Conservation (phyloP, 2,113 vertebrate species). For the mouse (Mus musculus) region DNA sequence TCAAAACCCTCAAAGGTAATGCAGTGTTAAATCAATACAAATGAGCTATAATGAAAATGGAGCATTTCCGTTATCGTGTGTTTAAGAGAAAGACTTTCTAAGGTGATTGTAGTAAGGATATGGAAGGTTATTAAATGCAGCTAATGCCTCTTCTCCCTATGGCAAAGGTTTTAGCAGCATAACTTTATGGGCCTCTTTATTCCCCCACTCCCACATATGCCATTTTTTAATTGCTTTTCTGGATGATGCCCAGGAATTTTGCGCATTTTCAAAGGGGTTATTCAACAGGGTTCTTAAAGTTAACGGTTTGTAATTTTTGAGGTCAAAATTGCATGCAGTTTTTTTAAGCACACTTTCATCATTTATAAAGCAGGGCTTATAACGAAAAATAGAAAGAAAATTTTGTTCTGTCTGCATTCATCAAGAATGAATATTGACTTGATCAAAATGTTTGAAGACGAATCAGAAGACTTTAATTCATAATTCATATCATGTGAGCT, state of each 20-base stretch:
- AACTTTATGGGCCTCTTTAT: neutral
- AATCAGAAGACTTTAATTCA: conserved; percentile 75
- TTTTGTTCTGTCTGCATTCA: conserved; percentile 72
- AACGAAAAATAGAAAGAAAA: conserved; percentile 61
- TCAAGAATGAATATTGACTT: conserved; percentile 74
- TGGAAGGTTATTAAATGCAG: conserved; percentile 62
- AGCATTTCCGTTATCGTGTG: neutral
- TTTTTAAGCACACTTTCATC: conserved; percentile 65
- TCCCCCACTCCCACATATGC: neutral
- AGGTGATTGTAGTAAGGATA: conserved; percentile 26
- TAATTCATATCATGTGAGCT: conserved; percentile 73
- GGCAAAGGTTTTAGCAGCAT: conserved; percentile 48
- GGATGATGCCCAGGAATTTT: conserved; percentile 61
- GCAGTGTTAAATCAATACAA: conserved; percentile 62
- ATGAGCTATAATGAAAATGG: conserved; percentile 64
- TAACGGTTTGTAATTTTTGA: conserved; percentile 70
- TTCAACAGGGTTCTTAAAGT: conserved; percentile 71
- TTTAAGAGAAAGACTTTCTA: conserved; percentile 47
- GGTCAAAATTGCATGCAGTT: conserved; percentile 67
- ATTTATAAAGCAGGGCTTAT: conserved; percentile 63
- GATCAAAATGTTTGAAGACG: conserved; percentile 75
- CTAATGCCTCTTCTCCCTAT: neutral
- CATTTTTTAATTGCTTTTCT: conserved; percentile 67
- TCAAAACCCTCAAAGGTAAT: conserved; percentile 66
- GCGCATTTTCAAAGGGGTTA: conserved; percentile 70